Conservation (phyloP, 2,888 invertebrate genomes). For the Pharmacophagus antenor region DNA sequence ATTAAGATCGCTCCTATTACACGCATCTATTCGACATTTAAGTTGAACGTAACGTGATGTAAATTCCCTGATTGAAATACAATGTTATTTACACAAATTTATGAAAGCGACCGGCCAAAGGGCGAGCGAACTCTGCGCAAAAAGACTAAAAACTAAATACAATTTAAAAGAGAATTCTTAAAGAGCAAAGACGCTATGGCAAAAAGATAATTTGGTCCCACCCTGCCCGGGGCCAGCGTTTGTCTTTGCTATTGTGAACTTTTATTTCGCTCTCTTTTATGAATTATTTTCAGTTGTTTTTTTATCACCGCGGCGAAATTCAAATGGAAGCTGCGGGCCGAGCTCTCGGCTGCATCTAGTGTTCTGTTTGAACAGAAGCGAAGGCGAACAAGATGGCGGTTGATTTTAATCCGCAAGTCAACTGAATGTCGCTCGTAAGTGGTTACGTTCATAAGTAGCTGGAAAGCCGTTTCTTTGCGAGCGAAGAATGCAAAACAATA, state of each 20-base stretch:
- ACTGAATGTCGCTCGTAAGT: constrained; percentile 6
- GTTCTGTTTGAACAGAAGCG: constrained; percentile 32
- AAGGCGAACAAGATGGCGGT: constrained; percentile 31
- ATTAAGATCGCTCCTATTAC: no score
- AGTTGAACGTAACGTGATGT: background rate
- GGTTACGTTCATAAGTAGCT: background rate
- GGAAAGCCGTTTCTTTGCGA: no score
- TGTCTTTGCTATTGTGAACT: constrained; percentile 78
- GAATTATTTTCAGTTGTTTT: constrained; percentile 76
- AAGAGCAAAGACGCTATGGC: constrained; percentile 68
- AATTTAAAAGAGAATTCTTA: constrained; percentile 79
- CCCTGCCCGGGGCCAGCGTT: constrained; percentile 63
- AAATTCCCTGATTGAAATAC: constrained; percentile 34
- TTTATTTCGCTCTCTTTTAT: constrained; percentile 74
- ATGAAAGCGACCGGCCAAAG: constrained; percentile 71
- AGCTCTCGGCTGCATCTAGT: constrained; percentile 42
- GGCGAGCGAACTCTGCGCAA: constrained; percentile 59
- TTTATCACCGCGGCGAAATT: constrained; percentile 64
- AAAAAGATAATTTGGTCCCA: constrained; percentile 74
- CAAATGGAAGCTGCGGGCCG: constrained; percentile 52
- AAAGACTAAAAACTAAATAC: constrained; percentile 73
- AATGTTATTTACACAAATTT: constrained; percentile 50
- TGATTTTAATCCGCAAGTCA: constrained; percentile 27
- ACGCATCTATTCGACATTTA: background rate
- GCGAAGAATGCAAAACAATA: no score